These are phyloP conservation scores for Pithys albifrons DNA, from an alignment of 2,113 vertebrate genomes.

Conservation along the genomic window DNA sequence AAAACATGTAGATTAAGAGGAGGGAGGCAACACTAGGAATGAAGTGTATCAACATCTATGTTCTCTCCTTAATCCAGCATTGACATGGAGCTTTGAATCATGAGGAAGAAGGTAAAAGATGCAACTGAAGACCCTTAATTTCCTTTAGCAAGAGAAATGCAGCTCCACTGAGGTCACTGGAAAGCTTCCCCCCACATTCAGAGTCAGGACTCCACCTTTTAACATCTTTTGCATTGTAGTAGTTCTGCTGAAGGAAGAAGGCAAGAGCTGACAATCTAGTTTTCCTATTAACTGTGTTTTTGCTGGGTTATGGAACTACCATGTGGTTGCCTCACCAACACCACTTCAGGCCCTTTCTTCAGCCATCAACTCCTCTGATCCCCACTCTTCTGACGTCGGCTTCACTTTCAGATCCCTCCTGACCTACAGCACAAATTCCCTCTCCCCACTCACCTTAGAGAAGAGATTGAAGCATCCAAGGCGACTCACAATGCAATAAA, in stretches of 20 bases:
- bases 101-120: not conserved
- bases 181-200: not conserved
- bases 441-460: constrained; percentile 85
- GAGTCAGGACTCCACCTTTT: not conserved
- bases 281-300: not conserved
- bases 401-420: not conserved
- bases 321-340: not conserved
- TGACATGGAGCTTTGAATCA: rapidly evolving
- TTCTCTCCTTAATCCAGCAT: not conserved
- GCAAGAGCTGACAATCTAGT: not conserved
- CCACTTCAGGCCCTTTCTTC: not conserved
- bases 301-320: not conserved
- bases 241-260: not conserved
- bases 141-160: not conserved
- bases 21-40: not conserved
- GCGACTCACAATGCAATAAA: constrained; percentile 97
- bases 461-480: constrained; percentile 97
- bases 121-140: not conserved
- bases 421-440: not conserved
- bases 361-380: not conserved
- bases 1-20: not conserved
- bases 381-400: not conserved
- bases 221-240: not conserved
- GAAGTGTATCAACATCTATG: not conserved
- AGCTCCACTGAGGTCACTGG: not conserved